Conservation (phyloP, 2,797 vertebrate genomes). For the Enteromius argenteus region DNA sequence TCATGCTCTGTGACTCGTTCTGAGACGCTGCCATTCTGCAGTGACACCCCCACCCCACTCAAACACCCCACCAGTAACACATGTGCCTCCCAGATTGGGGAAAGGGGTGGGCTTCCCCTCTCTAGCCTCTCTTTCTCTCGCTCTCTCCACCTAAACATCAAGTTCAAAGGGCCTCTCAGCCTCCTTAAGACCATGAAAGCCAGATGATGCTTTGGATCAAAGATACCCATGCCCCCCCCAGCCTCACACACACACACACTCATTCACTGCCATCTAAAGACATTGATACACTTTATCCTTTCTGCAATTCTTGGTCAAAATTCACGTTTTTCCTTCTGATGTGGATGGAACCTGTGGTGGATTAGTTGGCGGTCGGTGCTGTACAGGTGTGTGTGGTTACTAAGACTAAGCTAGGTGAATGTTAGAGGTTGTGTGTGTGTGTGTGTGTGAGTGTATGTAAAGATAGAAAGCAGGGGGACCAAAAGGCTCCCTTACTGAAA, state of each 20-base stretch:
- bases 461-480: too few relatives aligned
- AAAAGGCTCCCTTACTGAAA: constrained; percentile 60
- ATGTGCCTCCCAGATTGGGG: constrained; percentile 81
- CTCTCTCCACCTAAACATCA: constrained; percentile 82
- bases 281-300: constrained; percentile 80
- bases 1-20: constrained; percentile 41
- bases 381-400: constrained; percentile 35
- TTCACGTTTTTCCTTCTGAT: constrained; percentile 70
- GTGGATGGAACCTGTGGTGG: constrained; percentile 51
- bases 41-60: constrained; percentile 60
- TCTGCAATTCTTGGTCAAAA: constrained; percentile 68
- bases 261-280: constrained; percentile 77
- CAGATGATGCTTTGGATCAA: constrained; percentile 84
- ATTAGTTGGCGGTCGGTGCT: neutral
- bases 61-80: constrained; percentile 68
- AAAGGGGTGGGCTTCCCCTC: constrained; percentile 47
- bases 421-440: neutral
- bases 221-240: constrained; percentile 66
- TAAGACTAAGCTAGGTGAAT: neutral
- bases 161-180: constrained; percentile 83
- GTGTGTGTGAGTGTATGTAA: constrained; percentile 12
- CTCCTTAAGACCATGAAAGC: constrained; percentile 85
- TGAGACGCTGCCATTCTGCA: constrained; percentile 42
- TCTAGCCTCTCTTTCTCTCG: constrained; percentile 69
- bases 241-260: constrained; percentile 62